These are phyloP conservation scores for Probaryconus sp. DNA, from an alignment of 1,140 invertebrate species.

Conservation along the genomic window DNA sequence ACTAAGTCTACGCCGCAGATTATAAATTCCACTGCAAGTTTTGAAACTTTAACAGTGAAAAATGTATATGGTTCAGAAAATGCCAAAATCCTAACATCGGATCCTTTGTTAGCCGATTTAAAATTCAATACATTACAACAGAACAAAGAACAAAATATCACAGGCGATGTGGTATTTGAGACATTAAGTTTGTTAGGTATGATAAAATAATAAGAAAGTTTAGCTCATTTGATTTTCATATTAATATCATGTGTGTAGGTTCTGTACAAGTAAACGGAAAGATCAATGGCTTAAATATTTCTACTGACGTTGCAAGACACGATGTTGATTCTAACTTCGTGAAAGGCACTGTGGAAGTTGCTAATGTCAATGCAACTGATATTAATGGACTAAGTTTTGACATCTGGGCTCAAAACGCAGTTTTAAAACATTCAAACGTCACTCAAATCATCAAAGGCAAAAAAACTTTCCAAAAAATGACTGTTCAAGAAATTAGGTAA, in stretches of 20 bases:
- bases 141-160: slow-evolving; percentile 51
- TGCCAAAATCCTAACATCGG: slow-evolving; percentile 47
- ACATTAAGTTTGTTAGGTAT: slow-evolving; percentile 52
- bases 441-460: slow-evolving; percentile 48
- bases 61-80: slow-evolving; percentile 45
- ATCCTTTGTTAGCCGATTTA: slow-evolving; percentile 53
- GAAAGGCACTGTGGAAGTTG: slow-evolving; percentile 60
- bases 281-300: slow-evolving; percentile 66
- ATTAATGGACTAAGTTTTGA: slow-evolving; percentile 62
- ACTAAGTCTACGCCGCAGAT: slow-evolving; percentile 66
- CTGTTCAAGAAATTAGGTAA: neutral
- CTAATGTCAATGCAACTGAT: slow-evolving; percentile 40
- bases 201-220: no score
- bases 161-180: slow-evolving; percentile 55
- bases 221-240: no score
- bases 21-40: slow-evolving; percentile 43
- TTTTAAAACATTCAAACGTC: slow-evolving; percentile 37
- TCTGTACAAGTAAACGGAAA: slow-evolving; percentile 40
- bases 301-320: slow-evolving; percentile 61
- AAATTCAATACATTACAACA: slow-evolving; percentile 62
- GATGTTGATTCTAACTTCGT: slow-evolving; percentile 58
- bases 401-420: slow-evolving; percentile 35
- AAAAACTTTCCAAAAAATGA: slow-evolving; percentile 58
- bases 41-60: slow-evolving; percentile 43
- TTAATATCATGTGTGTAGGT: neutral